Percentiles rank a stretch among this genome's conserved stretches.
These are phyloP conservation scores for Selenia dentaria DNA, from an alignment of 2,888 invertebrate genomes.

Conservation along the genomic window DNA sequence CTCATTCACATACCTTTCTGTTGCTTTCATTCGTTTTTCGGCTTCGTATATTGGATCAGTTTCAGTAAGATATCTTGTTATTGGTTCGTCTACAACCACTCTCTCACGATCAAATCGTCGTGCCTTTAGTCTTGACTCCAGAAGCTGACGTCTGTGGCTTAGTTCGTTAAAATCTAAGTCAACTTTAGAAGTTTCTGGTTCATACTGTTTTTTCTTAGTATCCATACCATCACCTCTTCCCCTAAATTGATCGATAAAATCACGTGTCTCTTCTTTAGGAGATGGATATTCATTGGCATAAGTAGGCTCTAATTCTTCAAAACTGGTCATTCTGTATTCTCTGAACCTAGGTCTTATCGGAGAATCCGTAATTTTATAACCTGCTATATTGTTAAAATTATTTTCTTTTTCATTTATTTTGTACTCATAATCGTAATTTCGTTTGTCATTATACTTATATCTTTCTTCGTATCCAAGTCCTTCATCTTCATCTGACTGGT, in stretches of 20 bases:
- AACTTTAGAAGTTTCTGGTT: conserved; percentile 61
- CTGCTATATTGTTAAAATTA: conserved; percentile 62
- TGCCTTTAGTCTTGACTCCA: conserved; percentile 90
- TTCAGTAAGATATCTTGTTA: conserved; percentile 71
- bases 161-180: conserved; percentile 85
- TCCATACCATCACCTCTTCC: conserved; percentile 89
- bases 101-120: conserved; percentile 75
- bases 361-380: conserved; percentile 79
- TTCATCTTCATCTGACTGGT: conserved; percentile 91
- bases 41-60: conserved; percentile 77
- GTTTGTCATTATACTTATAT: conserved; percentile 63
- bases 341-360: conserved; percentile 87
- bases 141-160: conserved; percentile 89
- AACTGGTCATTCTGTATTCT: conserved; percentile 82
- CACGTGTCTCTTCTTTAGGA: conserved; percentile 54
- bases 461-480: conserved; percentile 90
- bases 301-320: conserved; percentile 78
- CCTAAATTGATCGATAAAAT: conserved; percentile 73
- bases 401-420: conserved; percentile 78
- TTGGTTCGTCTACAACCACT: conserved; percentile 62
- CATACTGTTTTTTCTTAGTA: conserved; percentile 80
- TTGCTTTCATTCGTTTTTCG: conserved; percentile 77
- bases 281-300: conserved; percentile 71
- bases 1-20: conserved; percentile 83
- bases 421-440: conserved; percentile 72